Conservation (phyloP, 2,797 vertebrate species). For the Danio jaintianensis region DNA sequence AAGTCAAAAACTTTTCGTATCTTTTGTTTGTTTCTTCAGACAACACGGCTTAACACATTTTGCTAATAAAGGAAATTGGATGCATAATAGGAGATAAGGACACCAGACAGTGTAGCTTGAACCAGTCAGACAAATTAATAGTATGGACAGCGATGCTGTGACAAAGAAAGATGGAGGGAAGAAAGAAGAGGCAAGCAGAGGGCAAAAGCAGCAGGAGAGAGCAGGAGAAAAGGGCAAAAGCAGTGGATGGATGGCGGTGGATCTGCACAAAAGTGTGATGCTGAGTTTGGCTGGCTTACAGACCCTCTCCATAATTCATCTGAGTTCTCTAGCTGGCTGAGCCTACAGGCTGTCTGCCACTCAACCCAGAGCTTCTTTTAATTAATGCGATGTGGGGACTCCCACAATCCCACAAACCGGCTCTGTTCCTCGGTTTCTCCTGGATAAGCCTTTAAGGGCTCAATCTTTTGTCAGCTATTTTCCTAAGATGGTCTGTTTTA, state of each 20-base stretch:
- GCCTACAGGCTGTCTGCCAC: slow-evolving; percentile 61
- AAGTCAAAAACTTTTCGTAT: too few species aligned
- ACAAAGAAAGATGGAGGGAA: slow-evolving; percentile 19
- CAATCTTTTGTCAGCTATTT: slow-evolving; percentile 58
- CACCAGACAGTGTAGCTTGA: background rate
- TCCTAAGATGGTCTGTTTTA: slow-evolving; percentile 16
- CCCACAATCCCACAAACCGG: slow-evolving; percentile 52
- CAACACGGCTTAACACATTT: too few species aligned
- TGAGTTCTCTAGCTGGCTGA: slow-evolving; percentile 48
- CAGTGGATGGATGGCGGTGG: slow-evolving; percentile 26
- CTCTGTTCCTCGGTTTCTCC: slow-evolving; percentile 37
- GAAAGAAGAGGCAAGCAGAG: slow-evolving; percentile 5
- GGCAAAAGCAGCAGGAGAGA: slow-evolving; percentile 29
- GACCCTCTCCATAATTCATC: slow-evolving; percentile 64
- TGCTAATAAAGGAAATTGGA: too few species aligned
- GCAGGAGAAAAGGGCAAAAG: slow-evolving; percentile 31
- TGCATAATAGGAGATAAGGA: background rate
- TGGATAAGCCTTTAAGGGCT: slow-evolving; percentile 50
- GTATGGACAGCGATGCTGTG: background rate
- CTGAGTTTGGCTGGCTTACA: slow-evolving; percentile 53
- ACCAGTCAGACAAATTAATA: background rate
- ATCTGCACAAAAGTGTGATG: slow-evolving; percentile 34
- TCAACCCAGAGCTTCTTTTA: slow-evolving; percentile 61
- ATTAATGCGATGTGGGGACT: slow-evolving; percentile 62
- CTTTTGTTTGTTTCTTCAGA: too few species aligned